Conservation (phyloP, 2,797 vertebrate genomes). For the Epinephelus coioides region DNA sequence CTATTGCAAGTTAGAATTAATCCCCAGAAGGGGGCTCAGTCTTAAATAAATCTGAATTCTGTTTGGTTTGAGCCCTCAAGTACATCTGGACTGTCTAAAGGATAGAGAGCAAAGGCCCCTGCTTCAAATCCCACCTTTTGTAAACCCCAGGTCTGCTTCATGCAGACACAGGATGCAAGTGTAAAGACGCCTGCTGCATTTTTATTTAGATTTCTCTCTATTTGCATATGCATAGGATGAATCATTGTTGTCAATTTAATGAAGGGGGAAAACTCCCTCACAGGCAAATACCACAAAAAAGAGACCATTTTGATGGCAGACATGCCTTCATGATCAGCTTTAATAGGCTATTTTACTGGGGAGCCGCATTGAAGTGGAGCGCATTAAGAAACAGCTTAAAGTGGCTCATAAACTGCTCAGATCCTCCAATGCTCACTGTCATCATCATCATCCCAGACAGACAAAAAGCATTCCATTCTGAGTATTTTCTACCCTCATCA, state of each 20-base stretch:
- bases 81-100: constrained; percentile 52
- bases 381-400: constrained; percentile 79
- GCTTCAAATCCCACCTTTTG: constrained; percentile 57
- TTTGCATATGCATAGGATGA: constrained; percentile 79
- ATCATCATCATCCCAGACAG: constrained; percentile 63
- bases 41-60: constrained; percentile 48
- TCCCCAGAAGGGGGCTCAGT: constrained; percentile 49
- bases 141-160: constrained; percentile 38
- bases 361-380: constrained; percentile 71
- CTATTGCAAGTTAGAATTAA: constrained; percentile 58
- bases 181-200: constrained; percentile 32
- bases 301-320: constrained; percentile 74
- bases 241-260: constrained; percentile 79
- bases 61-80: constrained; percentile 44
- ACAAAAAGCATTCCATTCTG: constrained; percentile 66
- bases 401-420: constrained; percentile 76
- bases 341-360: constrained; percentile 80
- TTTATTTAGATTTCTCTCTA: constrained; percentile 58
- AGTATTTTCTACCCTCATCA: constrained; percentile 36
- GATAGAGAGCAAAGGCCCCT: constrained; percentile 30
- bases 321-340: constrained; percentile 80
- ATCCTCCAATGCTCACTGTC: constrained; percentile 60
- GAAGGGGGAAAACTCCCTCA: constrained; percentile 67
- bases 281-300: constrained; percentile 71
- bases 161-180: constrained; percentile 21